Evolutionary conservation across 2,888 invertebrate species (phyloP).

Genomic region (Drosophila emarginata): DNA sequence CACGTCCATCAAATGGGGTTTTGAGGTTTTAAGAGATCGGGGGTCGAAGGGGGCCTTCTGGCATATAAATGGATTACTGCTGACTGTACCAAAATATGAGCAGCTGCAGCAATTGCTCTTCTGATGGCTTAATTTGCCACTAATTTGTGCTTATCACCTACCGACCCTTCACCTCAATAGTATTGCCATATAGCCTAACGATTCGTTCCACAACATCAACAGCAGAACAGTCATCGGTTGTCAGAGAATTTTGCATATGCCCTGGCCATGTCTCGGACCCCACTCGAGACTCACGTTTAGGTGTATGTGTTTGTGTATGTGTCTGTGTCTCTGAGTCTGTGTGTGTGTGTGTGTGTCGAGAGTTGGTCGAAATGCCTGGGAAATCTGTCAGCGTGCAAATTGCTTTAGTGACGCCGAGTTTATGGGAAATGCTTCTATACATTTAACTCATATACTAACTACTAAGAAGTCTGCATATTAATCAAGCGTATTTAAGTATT

Average conservation of each 20-base stretch:
- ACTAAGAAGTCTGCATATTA: background rate
- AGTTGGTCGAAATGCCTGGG: conserved; percentile 15
- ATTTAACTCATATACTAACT: background rate
- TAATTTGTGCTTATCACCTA: conserved; percentile 71
- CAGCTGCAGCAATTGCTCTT: conserved; percentile 51
- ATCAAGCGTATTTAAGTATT: conserved; percentile 1
- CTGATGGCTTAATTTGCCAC: conserved; percentile 76
- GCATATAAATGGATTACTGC: conserved; percentile 5
- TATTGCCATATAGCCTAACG: background rate
- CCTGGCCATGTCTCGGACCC: conserved; percentile 29
- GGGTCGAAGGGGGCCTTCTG: background rate
- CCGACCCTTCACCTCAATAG: background rate
- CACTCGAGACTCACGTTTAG: background rate
- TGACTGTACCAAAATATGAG: conserved; percentile 41
- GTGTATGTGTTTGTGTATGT: background rate
- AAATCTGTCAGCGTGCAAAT: conserved; percentile 59
- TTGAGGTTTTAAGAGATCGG: conserved; percentile 41
- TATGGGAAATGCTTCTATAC: conserved; percentile 56
- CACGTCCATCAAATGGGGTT: conserved; percentile 69
- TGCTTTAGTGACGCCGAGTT: conserved; percentile 65
- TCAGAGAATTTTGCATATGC: conserved; percentile 33
- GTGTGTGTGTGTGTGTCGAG: background rate
- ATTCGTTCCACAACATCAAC: conserved; percentile 19
- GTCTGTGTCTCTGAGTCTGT: background rate
- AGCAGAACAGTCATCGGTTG: conserved; percentile 8